Evolutionary conservation across 2,888 invertebrate genomes (phyloP).

Genomic region (Brenthis hecate): DNA sequence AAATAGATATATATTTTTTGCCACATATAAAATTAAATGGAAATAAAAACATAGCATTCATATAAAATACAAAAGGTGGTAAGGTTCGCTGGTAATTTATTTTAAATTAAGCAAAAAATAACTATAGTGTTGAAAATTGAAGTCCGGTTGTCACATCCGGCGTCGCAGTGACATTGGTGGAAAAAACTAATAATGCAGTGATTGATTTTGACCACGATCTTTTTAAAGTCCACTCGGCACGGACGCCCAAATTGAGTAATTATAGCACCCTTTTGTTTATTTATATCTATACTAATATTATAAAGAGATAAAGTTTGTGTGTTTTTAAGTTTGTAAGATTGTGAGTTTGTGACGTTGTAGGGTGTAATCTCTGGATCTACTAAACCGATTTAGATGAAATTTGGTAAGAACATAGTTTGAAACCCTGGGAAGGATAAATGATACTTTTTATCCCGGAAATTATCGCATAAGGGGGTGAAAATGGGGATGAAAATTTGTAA

Average conservation of each 20-base stretch:
- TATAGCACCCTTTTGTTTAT: constrained; percentile 4
- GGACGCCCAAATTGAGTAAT: background rate
- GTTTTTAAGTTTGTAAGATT: too few species aligned
- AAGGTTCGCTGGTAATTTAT: constrained; percentile 60
- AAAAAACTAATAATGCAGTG: constrained; percentile 50
- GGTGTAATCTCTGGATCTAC: too few species aligned
- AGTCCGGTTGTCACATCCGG: constrained; percentile 66
- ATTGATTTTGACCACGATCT: constrained; percentile 66
- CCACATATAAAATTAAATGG: constrained; percentile 7
- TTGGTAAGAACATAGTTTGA: too few species aligned
- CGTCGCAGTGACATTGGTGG: constrained; percentile 44
- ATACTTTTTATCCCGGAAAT: too few species aligned
- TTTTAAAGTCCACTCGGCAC: background rate
- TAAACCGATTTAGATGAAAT: too few species aligned
- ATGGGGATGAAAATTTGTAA: too few species aligned
- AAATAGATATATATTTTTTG: constrained; percentile 11
- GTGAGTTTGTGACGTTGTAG: too few species aligned
- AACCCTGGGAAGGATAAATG: too few species aligned
- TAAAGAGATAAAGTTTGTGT: too few species aligned
- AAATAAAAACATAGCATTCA: constrained; percentile 42
- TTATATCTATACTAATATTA: too few species aligned
- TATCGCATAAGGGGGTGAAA: too few species aligned
- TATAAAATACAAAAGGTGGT: constrained; percentile 19
- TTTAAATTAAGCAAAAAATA: constrained; percentile 64
- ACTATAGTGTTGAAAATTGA: constrained; percentile 49